These are phyloP conservation scores for Anomalospiza imberbis DNA, from an alignment of 2,797 vertebrate genomes.

Conservation along the genomic window DNA sequence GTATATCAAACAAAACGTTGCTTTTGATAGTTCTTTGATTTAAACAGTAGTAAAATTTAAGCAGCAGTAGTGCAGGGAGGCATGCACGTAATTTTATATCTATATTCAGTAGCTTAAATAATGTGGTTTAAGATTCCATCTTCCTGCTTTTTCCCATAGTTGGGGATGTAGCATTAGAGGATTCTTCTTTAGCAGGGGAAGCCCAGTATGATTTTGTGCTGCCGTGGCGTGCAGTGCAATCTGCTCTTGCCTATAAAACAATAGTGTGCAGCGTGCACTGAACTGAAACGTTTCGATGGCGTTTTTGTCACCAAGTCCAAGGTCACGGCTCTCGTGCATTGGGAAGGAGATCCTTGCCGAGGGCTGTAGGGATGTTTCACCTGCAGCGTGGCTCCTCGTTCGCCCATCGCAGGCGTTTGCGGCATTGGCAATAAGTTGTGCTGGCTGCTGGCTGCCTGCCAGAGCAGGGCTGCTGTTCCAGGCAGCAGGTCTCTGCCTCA, in stretches of 20 bases:
- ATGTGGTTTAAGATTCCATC: neutral
- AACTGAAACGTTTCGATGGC: neutral
- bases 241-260: neutral
- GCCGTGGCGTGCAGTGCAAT: neutral
- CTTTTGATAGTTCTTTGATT: conserved; percentile 36
- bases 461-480: conserved; percentile 57
- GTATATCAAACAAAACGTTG: neutral
- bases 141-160: neutral
- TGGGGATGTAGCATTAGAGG: neutral
- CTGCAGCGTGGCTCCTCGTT: conserved; percentile 65
- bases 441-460: conserved; percentile 76
- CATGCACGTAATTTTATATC: neutral
- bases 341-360: neutral
- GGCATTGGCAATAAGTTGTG: conserved; percentile 75
- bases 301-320: conserved; percentile 44
- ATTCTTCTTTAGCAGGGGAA: neutral
- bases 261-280: rapidly evolving
- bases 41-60: neutral
- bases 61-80: neutral
- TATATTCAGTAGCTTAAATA: neutral
- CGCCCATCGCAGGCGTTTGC: conserved; percentile 74
- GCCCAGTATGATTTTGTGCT: neutral
- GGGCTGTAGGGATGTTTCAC: conserved; percentile 62
- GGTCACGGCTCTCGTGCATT: conserved; percentile 50
- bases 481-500: conserved; percentile 28